Conservation (phyloP, 2,888 invertebrate species). For the Dolichomitus sp. region DNA sequence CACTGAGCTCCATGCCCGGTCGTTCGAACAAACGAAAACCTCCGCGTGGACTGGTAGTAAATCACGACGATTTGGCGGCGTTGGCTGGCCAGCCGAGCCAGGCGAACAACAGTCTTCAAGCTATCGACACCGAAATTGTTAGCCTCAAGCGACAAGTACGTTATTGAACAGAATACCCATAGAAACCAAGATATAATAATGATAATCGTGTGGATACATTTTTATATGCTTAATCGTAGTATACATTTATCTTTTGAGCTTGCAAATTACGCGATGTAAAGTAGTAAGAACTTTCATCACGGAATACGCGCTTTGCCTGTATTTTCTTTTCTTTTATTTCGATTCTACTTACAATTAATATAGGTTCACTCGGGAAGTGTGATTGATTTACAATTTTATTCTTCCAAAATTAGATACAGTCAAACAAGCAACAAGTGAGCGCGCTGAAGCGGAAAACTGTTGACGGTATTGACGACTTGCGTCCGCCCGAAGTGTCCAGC, state of each 20-base stretch:
- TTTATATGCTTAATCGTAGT: slow-evolving; percentile 67
- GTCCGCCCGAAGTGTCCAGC: slow-evolving; percentile 89
- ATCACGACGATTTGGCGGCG: slow-evolving; percentile 98
- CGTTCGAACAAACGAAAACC: slow-evolving; percentile 91
- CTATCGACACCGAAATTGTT: slow-evolving; percentile 97
- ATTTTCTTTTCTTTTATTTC: slow-evolving; percentile 37
- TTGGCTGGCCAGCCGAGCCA: slow-evolving; percentile 93
- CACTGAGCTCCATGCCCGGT: slow-evolving; percentile 87
- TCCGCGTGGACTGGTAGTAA: slow-evolving; percentile 98
- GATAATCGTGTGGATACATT: slow-evolving; percentile 84
- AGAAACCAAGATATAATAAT: slow-evolving; percentile 38
- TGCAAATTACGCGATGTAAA: slow-evolving; percentile 12
- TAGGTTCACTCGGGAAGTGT: slow-evolving; percentile 20
- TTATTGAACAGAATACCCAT: slow-evolving; percentile 77
- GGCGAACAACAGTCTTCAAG: slow-evolving; percentile 92
- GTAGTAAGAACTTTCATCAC: slow-evolving; percentile 4
- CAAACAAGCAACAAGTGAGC: slow-evolving; percentile 97
- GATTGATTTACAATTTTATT: slow-evolving; percentile 60
- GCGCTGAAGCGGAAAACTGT: slow-evolving; percentile 93
- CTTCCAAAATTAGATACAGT: slow-evolving; percentile 92
- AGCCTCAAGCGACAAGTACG: slow-evolving; percentile 98
- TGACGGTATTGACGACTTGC: slow-evolving; percentile 89
- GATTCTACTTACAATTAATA: slow-evolving; percentile 34
- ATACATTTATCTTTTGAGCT: neutral
- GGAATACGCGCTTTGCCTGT: slow-evolving; percentile 50